Evolutionary conservation across 2,888 invertebrate genomes (phyloP).

Genomic region (Sympetrum striolatum): DNA sequence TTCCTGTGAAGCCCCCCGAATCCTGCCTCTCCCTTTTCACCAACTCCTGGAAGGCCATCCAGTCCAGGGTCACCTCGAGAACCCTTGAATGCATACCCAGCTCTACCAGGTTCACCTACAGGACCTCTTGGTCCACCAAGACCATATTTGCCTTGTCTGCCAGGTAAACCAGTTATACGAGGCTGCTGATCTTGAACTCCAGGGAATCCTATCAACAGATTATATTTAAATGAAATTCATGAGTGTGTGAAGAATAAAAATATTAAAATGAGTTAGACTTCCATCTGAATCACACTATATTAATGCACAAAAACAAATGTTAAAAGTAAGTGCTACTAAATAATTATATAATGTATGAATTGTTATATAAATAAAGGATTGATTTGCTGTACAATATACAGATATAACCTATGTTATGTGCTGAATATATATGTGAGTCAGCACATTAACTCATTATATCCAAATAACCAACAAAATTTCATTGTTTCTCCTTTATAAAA

Average conservation of each 20-base stretch:
- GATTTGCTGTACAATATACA: no score
- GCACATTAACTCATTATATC: no score
- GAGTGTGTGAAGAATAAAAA: not conserved
- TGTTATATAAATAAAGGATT: no score
- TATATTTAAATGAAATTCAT: not conserved
- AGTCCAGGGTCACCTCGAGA: constrained; percentile 64
- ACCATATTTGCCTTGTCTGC: constrained; percentile 72
- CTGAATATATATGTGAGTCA: no score
- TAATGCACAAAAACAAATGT: no score
- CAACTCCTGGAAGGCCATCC: constrained; percentile 56
- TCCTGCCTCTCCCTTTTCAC: constrained; percentile 48
- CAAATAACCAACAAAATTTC: no score
- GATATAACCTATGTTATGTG: no score
- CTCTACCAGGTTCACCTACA: constrained; percentile 68
- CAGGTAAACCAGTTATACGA: constrained; percentile 67
- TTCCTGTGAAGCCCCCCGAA: constrained; percentile 60
- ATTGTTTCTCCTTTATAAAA: no score
- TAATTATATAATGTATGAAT: no score
- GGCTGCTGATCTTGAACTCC: constrained; percentile 66
- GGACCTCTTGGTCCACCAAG: constrained; percentile 65
- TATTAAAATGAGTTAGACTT: no score
- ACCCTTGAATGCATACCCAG: constrained; percentile 62
- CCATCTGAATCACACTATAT: no score
- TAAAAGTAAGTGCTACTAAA: no score
- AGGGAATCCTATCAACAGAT: constrained; percentile 60